Base-by-base conservation (phyloP, 2,797 vertebrate species). In the Calcarius lapponicus region DNA sequence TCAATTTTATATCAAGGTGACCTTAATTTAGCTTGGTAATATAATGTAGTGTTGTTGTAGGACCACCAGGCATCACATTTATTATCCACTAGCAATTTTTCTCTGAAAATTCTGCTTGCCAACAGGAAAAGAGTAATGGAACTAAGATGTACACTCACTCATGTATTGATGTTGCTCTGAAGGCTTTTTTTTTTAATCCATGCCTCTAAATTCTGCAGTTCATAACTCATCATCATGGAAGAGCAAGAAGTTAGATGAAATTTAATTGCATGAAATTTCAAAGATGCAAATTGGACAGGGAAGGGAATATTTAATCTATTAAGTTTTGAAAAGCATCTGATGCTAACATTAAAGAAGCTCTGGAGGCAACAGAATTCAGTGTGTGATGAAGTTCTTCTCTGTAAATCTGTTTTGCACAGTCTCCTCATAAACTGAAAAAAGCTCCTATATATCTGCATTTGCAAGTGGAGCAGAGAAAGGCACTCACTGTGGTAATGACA, bases 291-390 rank as follows among this genome's bases (percentile, higher is more conserved):
- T 97, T 92, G 71, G 51, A 28, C 56, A 43, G 88, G 92, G 80
- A 96, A 97, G 79, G 78, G 61, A 85, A 10, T 91, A 88, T 94
- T 92, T 92, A 93, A 42, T 91, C 79, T 79, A 84, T 96, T 96
- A 97, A 58, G 36, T 93, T 97, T 97, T 95, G 88, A 92, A 96
- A 95, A 97, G 51, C 82, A 91, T 90, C 72, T 71, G 80, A 96
- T 78, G 43, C 50, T 96, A 80, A 88, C 57, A 84, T 90, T 91
- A 91, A 93, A 96, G 92, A 80, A 45, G 26, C 92, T 97, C 88
- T 32, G 80, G 80, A 96, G 96, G 95, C 84, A 91, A 61, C 28
- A 86, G 54, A 71, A 42, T 66, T 96, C 75, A 91, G 85, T 64
- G 48, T 58, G 47, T 94, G 88, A 97, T 88, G 79, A 96, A 89